Evolutionary conservation across 2,797 vertebrate species (phyloP).

Genomic region (Champsocephalus esox): DNA sequence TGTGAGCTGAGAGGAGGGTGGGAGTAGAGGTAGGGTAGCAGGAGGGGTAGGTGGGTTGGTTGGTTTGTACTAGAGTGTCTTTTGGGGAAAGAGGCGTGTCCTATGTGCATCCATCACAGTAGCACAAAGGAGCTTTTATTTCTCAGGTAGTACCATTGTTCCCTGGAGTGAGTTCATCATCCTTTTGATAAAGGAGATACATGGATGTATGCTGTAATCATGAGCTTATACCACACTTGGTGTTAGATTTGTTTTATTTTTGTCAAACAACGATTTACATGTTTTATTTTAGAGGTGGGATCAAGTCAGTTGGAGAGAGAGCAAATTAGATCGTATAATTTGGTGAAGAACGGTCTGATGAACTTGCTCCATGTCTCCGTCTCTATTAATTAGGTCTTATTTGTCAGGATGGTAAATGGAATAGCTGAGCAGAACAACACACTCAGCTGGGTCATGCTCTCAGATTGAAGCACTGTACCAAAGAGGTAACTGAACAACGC

Average conservation of each 20-base stretch:
- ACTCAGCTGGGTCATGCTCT: conserved; percentile 26
- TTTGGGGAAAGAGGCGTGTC: conserved; percentile 43
- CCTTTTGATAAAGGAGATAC: background rate
- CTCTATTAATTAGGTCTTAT: conserved; percentile 37
- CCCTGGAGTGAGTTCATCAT: conserved; percentile 41
- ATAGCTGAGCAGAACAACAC: conserved; percentile 30
- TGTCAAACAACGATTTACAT: conserved; percentile 5
- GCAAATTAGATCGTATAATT: conserved; percentile 13
- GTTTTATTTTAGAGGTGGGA: conserved; percentile 24
- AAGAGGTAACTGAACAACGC: conserved; percentile 48
- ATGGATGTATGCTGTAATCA: background rate
- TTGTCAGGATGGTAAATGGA: conserved; percentile 37
- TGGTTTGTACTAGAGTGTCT: conserved; percentile 43
- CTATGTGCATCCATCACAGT: conserved; percentile 51
- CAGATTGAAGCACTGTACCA: conserved; percentile 29
- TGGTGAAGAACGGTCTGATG: conserved; percentile 15
- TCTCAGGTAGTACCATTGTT: conserved; percentile 67
- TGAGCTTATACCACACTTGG: background rate
- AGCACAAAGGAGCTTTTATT: conserved; percentile 17
- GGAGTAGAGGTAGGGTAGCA: conserved; percentile 30
- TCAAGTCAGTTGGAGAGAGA: conserved; percentile 15
- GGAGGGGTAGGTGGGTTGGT: conserved; percentile 41
- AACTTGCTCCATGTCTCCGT: conserved; percentile 30
- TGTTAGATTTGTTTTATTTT: conserved; percentile 7
- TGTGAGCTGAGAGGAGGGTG: conserved; percentile 75